Conservation (phyloP, 2,888 invertebrate genomes). For the Resseliella maxima region DNA sequence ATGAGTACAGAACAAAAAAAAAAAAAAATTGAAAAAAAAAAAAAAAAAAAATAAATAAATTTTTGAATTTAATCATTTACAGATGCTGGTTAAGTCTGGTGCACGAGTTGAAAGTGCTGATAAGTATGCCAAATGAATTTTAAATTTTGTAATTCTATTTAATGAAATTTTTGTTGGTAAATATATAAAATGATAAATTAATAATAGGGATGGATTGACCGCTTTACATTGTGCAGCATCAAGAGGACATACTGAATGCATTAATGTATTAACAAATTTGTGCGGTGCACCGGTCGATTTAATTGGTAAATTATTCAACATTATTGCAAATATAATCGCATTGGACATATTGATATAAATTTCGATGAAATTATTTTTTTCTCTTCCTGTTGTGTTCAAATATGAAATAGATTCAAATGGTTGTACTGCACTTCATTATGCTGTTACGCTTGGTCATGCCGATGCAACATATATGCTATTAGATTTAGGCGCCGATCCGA, state of each 20-base stretch:
- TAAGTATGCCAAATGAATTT: slow-evolving; percentile 69
- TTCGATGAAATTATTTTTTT: background rate
- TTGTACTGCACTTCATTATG: slow-evolving; percentile 96
- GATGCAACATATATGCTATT: slow-evolving; percentile 91
- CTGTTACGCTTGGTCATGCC: slow-evolving; percentile 94
- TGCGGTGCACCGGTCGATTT: slow-evolving; percentile 91
- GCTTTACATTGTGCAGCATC: slow-evolving; percentile 98
- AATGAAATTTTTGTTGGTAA: background rate
- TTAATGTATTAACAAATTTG: slow-evolving; percentile 86
- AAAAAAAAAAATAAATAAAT: background rate
- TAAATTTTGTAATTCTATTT: background rate
- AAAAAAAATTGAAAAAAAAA: background rate
- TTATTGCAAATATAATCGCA: background rate
- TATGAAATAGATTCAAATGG: slow-evolving; percentile 85
- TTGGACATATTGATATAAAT: background rate
- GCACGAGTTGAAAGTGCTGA: slow-evolving; percentile 85
- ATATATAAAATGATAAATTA: background rate
- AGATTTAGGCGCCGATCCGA: slow-evolving; percentile 90
- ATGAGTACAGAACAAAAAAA: too few species aligned
- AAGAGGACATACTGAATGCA: slow-evolving; percentile 91
- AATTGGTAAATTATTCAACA: slow-evolving; percentile 64
- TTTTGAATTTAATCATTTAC: background rate
- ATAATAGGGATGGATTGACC: slow-evolving; percentile 86
- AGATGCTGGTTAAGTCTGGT: slow-evolving; percentile 81
- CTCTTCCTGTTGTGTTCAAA: background rate